phyloP scores from a whole-genome alignment of 2,113 vertebrate species.

The Shinisaurus crocodilurus region DNA sequence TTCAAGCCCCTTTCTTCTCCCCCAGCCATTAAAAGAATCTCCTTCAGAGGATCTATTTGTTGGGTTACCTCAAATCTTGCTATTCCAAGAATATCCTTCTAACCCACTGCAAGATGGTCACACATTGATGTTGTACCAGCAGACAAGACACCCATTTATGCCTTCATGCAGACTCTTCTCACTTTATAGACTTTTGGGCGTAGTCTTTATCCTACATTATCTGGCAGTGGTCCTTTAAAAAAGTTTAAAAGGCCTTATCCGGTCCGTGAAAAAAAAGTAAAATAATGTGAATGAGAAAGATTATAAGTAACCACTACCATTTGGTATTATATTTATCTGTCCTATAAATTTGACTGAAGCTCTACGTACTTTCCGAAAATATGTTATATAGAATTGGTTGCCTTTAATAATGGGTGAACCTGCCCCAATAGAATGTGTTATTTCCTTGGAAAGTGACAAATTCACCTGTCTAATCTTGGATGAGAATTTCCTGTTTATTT shows the following conservation, averaged over 20 bases:
- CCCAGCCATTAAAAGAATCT: not conserved
- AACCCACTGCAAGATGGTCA: not conserved
- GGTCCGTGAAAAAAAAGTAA: not conserved
- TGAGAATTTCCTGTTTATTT: no score
- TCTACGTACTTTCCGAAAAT: not conserved
- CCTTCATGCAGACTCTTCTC: no score
- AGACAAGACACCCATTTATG: not conserved
- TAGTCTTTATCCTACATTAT: no score
- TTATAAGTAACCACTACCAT: not conserved
- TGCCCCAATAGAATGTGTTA: not conserved
- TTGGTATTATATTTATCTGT: not conserved
- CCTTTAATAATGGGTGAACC: not conserved
- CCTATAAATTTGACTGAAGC: not conserved
- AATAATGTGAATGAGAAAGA: not conserved
- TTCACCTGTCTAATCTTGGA: no score
- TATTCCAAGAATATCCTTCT: not conserved
- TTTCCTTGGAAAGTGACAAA: no score
- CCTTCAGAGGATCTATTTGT: not conserved
- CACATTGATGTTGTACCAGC: not conserved
- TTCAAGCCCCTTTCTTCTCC: not conserved
- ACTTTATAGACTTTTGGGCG: no score
- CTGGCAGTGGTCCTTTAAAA: not conserved
- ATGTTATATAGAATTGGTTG: not conserved
- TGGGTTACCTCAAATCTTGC: not conserved
- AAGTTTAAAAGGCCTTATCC: not conserved